These are phyloP conservation scores for Climacteris rufus DNA, from an alignment of 2,113 vertebrate genomes.

Conservation along the genomic window DNA sequence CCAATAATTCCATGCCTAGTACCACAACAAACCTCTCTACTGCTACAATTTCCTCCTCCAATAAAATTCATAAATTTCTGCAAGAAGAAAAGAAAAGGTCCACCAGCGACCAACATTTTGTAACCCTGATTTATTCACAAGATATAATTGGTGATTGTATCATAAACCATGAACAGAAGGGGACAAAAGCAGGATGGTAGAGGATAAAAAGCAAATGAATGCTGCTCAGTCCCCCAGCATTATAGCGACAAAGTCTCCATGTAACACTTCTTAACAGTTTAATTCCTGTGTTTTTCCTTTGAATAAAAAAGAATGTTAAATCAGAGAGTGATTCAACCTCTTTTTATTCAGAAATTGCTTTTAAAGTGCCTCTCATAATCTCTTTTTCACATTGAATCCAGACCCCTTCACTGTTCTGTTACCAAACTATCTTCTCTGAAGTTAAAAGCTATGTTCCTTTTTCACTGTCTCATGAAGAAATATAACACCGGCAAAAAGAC, in stretches of 20 bases:
- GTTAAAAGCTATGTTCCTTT: constrained; percentile 24
- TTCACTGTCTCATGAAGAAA: constrained; percentile 13
- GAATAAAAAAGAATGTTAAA: constrained; percentile 19
- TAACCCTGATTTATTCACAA: neutral
- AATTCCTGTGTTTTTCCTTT: neutral
- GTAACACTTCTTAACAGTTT: neutral
- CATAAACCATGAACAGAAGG: neutral
- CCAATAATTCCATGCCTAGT: neutral
- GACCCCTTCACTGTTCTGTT: constrained; percentile 14
- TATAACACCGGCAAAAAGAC: neutral
- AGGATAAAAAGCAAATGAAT: neutral
- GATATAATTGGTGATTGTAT: neutral
- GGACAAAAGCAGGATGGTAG: neutral
- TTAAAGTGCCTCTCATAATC: constrained; percentile 37
- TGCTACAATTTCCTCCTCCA: neutral
- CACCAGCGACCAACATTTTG: neutral
- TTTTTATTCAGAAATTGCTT: constrained; percentile 41
- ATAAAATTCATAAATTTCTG: neutral
- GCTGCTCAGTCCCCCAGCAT: neutral
- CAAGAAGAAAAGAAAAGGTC: neutral
- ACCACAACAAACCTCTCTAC: neutral
- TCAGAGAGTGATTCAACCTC: neutral
- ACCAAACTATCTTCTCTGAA: constrained; percentile 22
- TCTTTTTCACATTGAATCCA: constrained; percentile 4
- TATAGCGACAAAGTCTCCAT: neutral